Conservation (phyloP, 2,797 vertebrate genomes). For the Pterois miles region DNA sequence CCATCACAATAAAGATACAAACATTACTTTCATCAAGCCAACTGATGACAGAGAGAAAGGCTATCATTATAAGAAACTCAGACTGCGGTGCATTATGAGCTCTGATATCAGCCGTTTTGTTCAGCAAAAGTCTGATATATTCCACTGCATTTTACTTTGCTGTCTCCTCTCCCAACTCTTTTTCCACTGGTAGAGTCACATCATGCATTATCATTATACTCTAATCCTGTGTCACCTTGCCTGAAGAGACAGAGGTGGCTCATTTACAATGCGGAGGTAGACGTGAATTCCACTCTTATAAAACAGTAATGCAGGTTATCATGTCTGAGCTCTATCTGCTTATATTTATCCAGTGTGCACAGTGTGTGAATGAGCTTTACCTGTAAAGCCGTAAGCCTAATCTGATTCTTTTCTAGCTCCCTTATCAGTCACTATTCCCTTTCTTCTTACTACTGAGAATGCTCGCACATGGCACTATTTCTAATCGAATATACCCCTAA, state of each 20-base stretch:
- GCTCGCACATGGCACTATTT: neutral
- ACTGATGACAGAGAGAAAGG: neutral
- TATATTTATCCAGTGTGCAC: slow-evolving; percentile 18
- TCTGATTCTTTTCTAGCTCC: neutral
- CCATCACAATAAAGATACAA: slow-evolving; percentile 6
- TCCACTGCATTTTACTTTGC: slow-evolving; percentile 10
- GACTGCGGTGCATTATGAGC: neutral
- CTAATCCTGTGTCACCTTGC: slow-evolving; percentile 42
- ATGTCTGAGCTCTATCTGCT: slow-evolving; percentile 19
- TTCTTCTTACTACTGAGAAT: slow-evolving; percentile 1
- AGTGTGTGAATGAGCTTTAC: slow-evolving; percentile 28
- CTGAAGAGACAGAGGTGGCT: slow-evolving; percentile 37
- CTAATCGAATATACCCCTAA: slow-evolving; percentile 39
- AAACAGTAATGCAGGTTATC: slow-evolving; percentile 28
- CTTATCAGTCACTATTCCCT: slow-evolving; percentile 22
- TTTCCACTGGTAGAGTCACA: slow-evolving; percentile 12
- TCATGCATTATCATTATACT: slow-evolving; percentile 23
- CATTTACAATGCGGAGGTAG: slow-evolving; percentile 34
- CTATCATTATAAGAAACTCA: neutral
- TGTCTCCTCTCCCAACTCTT: neutral
- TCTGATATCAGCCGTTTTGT: neutral
- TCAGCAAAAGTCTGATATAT: slow-evolving; percentile 1
- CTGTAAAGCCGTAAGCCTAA: slow-evolving; percentile 4
- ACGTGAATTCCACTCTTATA: slow-evolving; percentile 9
- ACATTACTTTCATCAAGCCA: slow-evolving; percentile 33